A percentile compares a stretch with the other conserved stretches of the same genome.
Conservation (phyloP, 2,113 vertebrate genomes). For the Ornithorhynchus anatinus region DNA sequence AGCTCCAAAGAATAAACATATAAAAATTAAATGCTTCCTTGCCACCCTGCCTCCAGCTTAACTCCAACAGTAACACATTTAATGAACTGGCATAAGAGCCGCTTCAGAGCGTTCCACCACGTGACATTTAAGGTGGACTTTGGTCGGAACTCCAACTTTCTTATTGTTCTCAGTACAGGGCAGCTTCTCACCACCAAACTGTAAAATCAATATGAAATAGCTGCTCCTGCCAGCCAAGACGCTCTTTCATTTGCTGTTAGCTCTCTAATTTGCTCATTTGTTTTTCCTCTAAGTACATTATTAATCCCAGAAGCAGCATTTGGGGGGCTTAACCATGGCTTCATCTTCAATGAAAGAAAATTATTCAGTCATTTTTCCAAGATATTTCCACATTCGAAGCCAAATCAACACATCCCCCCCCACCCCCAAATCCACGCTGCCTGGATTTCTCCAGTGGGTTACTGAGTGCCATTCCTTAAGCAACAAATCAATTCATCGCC, state of each 20-base stretch:
- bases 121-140: not conserved
- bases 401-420: not conserved
- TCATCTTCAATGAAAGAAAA: slow-evolving; percentile 10
- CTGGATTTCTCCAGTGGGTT: too few relatives aligned
- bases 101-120: not conserved
- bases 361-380: slow-evolving; percentile 16
- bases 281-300: not conserved
- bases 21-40: not conserved
- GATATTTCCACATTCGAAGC: not conserved
- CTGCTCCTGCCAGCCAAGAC: not conserved
- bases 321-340: not conserved
- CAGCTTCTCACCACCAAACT: not conserved
- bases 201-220: not conserved
- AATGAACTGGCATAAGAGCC: not conserved
- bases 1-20: not conserved
- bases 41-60: not conserved
- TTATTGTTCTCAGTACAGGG: not conserved
- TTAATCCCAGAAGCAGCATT: slow-evolving; percentile 39
- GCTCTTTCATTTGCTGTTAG: slow-evolving; percentile 10
- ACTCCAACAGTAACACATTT: not conserved
- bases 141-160: not conserved
- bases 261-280: slow-evolving; percentile 24
- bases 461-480: too few relatives aligned
- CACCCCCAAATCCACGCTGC: not conserved
- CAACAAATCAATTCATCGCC: too few relatives aligned